A percentile compares a stretch with the other conserved stretches of the same genome.
These are phyloP conservation scores for Smithornis capensis DNA, from an alignment of 2,113 vertebrate species.

Conservation along the genomic window DNA sequence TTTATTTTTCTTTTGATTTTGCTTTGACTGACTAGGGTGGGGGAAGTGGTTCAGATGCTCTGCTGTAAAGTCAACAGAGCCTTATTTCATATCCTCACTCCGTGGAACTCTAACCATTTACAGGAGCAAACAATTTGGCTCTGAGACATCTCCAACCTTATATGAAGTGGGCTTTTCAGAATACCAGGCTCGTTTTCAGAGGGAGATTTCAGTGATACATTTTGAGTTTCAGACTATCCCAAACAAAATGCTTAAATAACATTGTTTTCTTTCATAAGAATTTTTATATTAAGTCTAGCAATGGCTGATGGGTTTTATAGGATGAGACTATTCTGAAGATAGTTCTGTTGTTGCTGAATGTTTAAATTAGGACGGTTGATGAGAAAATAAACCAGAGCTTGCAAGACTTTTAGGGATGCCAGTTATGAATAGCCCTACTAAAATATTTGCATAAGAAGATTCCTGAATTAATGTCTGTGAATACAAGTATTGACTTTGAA, in stretches of 20 bases:
- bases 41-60: not conserved
- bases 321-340: not conserved
- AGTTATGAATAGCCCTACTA: not conserved
- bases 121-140: not conserved
- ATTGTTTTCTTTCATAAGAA: not conserved
- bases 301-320: not conserved
- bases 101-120: not conserved
- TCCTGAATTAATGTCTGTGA: not conserved
- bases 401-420: not conserved
- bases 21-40: not conserved
- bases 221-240: not conserved
- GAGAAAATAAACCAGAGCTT: constrained; percentile 8
- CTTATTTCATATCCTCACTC: constrained; percentile 8
- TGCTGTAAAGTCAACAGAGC: constrained; percentile 4
- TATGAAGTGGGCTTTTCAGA: not conserved
- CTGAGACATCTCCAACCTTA: not conserved
- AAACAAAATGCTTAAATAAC: not conserved
- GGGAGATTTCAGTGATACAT: not conserved
- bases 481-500: not conserved
- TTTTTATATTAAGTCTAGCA: not conserved
- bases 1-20: constrained; percentile 14
- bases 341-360: not conserved
- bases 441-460: not conserved
- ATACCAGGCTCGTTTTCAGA: not conserved
- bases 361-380: not conserved